A percentile compares a stretch with the other conserved stretches of the same genome.
These are phyloP conservation scores for Acomys russatus DNA, from an alignment of 2,797 vertebrate species.

Conservation along the genomic window DNA sequence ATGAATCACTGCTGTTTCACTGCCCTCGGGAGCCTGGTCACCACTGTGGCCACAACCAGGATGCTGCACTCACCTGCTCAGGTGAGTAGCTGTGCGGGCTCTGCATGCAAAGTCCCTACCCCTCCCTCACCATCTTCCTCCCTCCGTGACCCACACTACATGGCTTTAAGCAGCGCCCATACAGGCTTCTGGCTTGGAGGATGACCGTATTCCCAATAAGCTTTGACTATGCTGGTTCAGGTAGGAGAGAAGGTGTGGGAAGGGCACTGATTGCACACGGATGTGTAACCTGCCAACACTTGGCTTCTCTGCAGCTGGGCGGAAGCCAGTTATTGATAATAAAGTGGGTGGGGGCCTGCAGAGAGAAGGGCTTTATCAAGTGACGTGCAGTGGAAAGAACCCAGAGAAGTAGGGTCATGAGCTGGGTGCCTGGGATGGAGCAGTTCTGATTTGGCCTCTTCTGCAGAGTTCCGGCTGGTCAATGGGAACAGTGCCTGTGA, in stretches of 20 bases:
- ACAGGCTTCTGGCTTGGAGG: not conserved
- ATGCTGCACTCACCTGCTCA: conserved; percentile 55
- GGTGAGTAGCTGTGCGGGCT: not conserved
- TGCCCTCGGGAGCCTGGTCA: not conserved
- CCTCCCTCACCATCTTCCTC: not conserved
- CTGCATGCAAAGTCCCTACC: not conserved
- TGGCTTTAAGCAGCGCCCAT: not conserved
- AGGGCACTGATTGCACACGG: too few species aligned
- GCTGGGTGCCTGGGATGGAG: not conserved
- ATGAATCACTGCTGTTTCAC: conserved; percentile 63
- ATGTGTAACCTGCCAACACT: not conserved
- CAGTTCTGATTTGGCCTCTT: not conserved
- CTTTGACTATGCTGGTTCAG: not conserved
- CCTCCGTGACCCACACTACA: not conserved
- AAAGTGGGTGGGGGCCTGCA: not conserved
- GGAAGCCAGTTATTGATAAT: too few species aligned
- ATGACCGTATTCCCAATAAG: not conserved
- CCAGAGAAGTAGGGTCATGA: not conserved
- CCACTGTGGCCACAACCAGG: conserved; percentile 17
- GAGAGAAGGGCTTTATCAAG: not conserved
- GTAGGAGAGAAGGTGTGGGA: not conserved
- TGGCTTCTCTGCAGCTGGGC: not conserved
- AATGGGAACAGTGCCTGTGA: conserved; percentile 60
- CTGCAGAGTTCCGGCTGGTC: conserved; percentile 63
- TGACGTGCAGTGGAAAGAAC: not conserved